Conservation (phyloP, 2,797 vertebrate genomes). For the Helostoma temminkii region DNA sequence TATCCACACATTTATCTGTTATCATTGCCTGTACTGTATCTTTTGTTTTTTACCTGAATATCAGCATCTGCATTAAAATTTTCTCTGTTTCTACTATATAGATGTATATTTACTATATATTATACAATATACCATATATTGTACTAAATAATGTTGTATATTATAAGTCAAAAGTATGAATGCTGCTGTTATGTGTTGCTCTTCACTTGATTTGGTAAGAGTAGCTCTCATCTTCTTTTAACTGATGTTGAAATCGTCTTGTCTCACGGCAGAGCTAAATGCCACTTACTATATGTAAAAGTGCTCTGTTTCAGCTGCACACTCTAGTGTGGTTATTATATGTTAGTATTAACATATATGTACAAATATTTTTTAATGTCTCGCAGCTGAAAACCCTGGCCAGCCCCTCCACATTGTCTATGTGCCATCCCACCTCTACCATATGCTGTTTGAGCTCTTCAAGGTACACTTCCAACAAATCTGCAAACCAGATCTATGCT, state of each 20-base stretch:
- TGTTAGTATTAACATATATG: too few species aligned
- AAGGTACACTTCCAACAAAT: conserved; percentile 85
- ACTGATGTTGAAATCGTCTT: neutral
- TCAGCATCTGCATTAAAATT: conserved; percentile 22
- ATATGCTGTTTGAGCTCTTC: conserved; percentile 99
- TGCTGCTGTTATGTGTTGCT: neutral
- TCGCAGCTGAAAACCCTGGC: conserved; percentile 86
- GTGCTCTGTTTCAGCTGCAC: conserved; percentile 8
- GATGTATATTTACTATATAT: neutral
- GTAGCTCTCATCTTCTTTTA: neutral
- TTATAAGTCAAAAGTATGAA: neutral
- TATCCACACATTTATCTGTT: neutral
- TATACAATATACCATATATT: neutral
- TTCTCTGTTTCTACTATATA: neutral
- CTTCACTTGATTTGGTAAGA: neutral
- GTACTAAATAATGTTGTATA: too few species aligned
- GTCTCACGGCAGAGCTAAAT: neutral
- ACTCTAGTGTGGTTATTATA: neutral
- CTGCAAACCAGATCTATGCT: neutral
- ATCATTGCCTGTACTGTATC: neutral
- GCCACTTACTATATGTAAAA: neutral
- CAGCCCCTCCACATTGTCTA: conserved; percentile 93
- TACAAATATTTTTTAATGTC: neutral
- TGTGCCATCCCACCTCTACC: conserved; percentile 97
- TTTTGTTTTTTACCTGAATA: neutral